Evolutionary conservation across 2,797 vertebrate genomes (phyloP).

Genomic region (Bucorvus abyssinicus): DNA sequence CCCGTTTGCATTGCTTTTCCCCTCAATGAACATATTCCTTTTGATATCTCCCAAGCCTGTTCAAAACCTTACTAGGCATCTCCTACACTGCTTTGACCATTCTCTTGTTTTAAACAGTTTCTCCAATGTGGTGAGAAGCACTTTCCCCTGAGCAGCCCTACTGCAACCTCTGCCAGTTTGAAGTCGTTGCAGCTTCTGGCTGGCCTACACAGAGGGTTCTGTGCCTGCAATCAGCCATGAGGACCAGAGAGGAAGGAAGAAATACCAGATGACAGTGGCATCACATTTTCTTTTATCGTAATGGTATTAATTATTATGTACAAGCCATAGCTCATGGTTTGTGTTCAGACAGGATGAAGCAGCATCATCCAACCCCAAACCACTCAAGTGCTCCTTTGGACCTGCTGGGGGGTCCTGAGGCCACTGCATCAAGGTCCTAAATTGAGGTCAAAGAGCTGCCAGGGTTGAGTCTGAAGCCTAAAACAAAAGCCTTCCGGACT

Average conservation of each 20-base stretch:
- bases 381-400: not conserved
- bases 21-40: not conserved
- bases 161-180: not conserved
- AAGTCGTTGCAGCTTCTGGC: not conserved
- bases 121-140: not conserved
- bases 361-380: not conserved
- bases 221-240: not conserved
- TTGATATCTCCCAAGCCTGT: not conserved
- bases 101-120: not conserved
- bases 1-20: not conserved
- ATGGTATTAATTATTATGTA: not conserved
- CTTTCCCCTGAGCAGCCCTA: not conserved
- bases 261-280: not conserved
- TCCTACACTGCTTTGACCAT: not conserved
- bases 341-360: rapidly evolving
- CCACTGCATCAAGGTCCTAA: not conserved
- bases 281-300: not conserved
- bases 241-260: not conserved
- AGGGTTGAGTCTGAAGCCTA: not conserved
- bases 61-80: not conserved
- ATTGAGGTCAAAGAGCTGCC: not conserved
- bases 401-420: rapidly evolving
- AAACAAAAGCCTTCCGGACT: not conserved
- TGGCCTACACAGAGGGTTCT: not conserved
- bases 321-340: not conserved